phyloP scores from a whole-genome alignment of 64 coral and sea anemone species.

The Cladopsammia gracilis region DNA sequence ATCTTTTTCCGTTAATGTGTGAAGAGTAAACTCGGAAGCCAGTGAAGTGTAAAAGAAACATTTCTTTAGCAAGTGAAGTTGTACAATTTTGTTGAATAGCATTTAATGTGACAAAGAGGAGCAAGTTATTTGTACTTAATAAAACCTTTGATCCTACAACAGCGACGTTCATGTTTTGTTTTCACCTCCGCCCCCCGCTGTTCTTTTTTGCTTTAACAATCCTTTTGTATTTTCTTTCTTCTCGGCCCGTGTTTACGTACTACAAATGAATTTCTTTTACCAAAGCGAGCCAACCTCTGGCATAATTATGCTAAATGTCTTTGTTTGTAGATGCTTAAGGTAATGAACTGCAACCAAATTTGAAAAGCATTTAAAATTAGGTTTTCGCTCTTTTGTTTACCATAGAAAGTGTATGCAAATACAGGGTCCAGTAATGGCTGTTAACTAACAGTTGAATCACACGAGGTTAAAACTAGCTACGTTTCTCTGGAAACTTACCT shows the following conservation, averaged over 20 bases:
- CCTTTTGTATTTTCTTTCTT: slow-evolving; percentile 14
- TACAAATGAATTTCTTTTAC: slow-evolving; percentile 23
- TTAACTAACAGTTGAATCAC: not conserved
- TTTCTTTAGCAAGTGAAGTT: too few species aligned
- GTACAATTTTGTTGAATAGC: not conserved
- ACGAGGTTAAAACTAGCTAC: not conserved
- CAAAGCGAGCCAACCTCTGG: not conserved
- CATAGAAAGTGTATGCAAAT: slow-evolving; percentile 8
- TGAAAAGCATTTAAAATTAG: slow-evolving; percentile 6
- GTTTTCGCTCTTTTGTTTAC: slow-evolving; percentile 18
- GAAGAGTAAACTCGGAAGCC: too few species aligned
- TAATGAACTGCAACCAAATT: slow-evolving; percentile 42
- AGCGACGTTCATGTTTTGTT: not conserved
- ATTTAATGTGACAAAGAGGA: slow-evolving; percentile 8
- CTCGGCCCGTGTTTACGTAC: not conserved
- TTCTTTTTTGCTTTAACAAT: not conserved
- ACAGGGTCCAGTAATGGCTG: too few species aligned
- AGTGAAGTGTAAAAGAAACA: too few species aligned
- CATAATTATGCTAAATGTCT: slow-evolving; percentile 19
- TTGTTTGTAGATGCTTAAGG: slow-evolving; percentile 25
- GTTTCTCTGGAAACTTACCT: not conserved
- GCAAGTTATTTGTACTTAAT: not conserved
- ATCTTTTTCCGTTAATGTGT: not conserved
- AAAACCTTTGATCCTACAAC: slow-evolving; percentile 1
- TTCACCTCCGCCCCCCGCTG: not conserved